These are phyloP conservation scores for Sinocyclocheilus grahami DNA, from an alignment of 2,113 vertebrate genomes.

Conservation along the genomic window DNA sequence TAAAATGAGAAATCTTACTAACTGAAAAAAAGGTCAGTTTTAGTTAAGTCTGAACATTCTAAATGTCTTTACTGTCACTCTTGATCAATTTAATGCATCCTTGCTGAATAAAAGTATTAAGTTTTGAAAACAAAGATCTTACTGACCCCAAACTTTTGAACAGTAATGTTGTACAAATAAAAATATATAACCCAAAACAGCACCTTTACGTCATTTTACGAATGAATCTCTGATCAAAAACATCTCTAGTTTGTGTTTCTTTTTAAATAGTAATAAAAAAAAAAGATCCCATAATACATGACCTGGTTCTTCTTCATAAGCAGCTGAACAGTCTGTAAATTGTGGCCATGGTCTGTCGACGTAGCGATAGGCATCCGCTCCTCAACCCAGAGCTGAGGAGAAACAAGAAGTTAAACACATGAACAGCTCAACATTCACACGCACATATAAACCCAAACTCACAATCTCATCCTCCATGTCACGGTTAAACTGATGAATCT, in stretches of 20 bases:
- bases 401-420: not conserved
- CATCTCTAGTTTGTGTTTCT: not conserved
- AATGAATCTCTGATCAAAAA: not conserved
- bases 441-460: slow-evolving; percentile 65
- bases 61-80: too few species aligned
- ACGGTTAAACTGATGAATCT: slow-evolving; percentile 95
- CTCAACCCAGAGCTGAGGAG: slow-evolving; percentile 72
- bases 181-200: not conserved
- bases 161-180: not conserved
- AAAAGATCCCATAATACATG: not conserved
- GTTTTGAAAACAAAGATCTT: too few species aligned
- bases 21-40: too few species aligned
- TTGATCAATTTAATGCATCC: too few species aligned
- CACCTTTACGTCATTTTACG: too few species aligned
- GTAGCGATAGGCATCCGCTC: slow-evolving; percentile 93
- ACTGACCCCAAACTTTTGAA: too few species aligned
- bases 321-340: slow-evolving; percentile 95
- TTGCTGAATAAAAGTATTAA: too few species aligned
- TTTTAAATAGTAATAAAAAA: not conserved
- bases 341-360: slow-evolving; percentile 93
- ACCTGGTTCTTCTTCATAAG: slow-evolving; percentile 99
- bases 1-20: too few species aligned
- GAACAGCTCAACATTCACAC: not conserved
- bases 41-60: too few species aligned
- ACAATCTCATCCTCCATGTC: slow-evolving; percentile 97